Evolutionary conservation across 1,140 invertebrate genomes (phyloP).

Genomic region (Drosophila sproati): DNA sequence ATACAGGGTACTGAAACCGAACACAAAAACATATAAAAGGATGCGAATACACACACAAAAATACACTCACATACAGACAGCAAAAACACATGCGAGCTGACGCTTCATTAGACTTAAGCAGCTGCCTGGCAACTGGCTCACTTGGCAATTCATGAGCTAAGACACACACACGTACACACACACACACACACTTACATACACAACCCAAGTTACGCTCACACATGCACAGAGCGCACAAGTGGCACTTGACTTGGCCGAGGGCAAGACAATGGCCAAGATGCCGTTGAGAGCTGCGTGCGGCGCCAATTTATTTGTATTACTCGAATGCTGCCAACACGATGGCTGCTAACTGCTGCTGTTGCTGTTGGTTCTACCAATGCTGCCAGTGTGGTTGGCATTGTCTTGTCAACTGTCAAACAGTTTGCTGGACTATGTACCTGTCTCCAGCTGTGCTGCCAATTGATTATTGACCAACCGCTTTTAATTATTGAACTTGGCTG

Average conservation of each 20-base stretch:
- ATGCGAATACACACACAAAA: neutral
- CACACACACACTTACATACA: slow-evolving; percentile 13
- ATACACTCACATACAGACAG: neutral
- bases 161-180: slow-evolving; percentile 14
- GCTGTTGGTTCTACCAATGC: neutral
- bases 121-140: slow-evolving; percentile 68
- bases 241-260: slow-evolving; percentile 60
- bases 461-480: slow-evolving; percentile 75
- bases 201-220: neutral
- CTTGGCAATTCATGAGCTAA: slow-evolving; percentile 74
- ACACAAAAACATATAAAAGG: slow-evolving; percentile 15
- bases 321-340: slow-evolving; percentile 20
- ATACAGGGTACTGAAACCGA: neutral
- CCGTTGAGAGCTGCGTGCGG: slow-evolving; percentile 65
- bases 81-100: slow-evolving; percentile 27
- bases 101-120: slow-evolving; percentile 73
- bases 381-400: slow-evolving; percentile 35
- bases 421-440: slow-evolving; percentile 48
- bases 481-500: slow-evolving; percentile 67
- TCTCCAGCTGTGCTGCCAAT: slow-evolving; percentile 66
- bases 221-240: slow-evolving; percentile 49
- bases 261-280: slow-evolving; percentile 51
- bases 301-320: slow-evolving; percentile 77
- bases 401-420: slow-evolving; percentile 28
- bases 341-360: slow-evolving; percentile 7